These are phyloP conservation scores for Callospermophilus lateralis DNA, from an alignment of 2,113 vertebrate species.

Conservation along the genomic window DNA sequence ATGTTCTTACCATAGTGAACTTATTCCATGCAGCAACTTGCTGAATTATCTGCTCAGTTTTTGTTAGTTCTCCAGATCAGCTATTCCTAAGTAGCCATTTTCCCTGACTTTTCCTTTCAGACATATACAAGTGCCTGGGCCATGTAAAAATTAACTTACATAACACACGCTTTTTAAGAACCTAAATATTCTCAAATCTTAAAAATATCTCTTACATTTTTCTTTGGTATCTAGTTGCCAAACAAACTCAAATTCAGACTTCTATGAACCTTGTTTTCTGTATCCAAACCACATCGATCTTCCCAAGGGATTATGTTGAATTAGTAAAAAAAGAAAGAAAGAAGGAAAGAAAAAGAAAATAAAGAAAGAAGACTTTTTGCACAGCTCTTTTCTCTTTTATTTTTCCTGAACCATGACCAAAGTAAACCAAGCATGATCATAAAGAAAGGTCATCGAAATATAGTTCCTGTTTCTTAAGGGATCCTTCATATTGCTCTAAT, in stretches of 20 bases:
- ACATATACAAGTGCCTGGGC: neutral
- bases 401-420: conserved; percentile 59
- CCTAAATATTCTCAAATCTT: conserved; percentile 32
- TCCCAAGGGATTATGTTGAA: too few relatives aligned
- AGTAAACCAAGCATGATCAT: conserved; percentile 66
- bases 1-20: conserved; percentile 62
- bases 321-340: too few relatives aligned
- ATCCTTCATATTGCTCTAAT: neutral
- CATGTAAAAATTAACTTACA: conserved; percentile 14
- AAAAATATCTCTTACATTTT: conserved; percentile 36
- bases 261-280: conserved; percentile 38
- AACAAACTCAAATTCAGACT: conserved; percentile 57
- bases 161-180: neutral
- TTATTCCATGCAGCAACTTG: conserved; percentile 61
- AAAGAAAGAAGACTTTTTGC: too few relatives aligned
- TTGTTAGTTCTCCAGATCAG: conserved; percentile 35
- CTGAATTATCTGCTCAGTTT: conserved; percentile 59
- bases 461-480: neutral
- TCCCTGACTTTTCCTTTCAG: conserved; percentile 40
- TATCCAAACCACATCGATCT: neutral
- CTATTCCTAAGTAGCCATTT: neutral
- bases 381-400: neutral
- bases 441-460: conserved; percentile 62
- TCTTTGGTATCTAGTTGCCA: conserved; percentile 24
- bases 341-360: too few relatives aligned